phyloP scores from a whole-genome alignment of 2,113 vertebrate genomes.

The Hypanus sabinus region DNA sequence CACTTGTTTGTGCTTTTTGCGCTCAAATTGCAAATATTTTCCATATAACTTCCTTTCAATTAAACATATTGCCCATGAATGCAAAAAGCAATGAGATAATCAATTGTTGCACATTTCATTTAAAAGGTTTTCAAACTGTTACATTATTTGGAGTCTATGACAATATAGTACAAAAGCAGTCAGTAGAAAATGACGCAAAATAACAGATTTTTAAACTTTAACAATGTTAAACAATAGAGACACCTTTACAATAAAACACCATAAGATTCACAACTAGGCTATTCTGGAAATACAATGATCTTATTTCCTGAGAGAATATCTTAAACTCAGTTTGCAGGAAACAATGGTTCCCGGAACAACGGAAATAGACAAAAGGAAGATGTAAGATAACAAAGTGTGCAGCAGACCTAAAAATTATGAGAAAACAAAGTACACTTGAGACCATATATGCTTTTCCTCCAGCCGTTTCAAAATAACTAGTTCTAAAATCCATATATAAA shows the following conservation, averaged over 20 bases:
- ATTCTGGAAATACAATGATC: slow-evolving; percentile 28
- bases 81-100: neutral
- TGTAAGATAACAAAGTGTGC: slow-evolving; percentile 36
- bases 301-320: slow-evolving; percentile 27
- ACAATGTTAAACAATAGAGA: neutral
- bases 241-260: neutral
- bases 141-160: neutral
- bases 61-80: neutral
- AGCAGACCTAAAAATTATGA: slow-evolving; percentile 24
- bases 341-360: slow-evolving; percentile 29
- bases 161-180: neutral
- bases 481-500: neutral
- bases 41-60: neutral
- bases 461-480: neutral
- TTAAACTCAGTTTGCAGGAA: slow-evolving; percentile 30
- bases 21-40: neutral
- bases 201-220: neutral
- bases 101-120: neutral
- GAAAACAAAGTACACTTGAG: slow-evolving; percentile 28
- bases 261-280: neutral
- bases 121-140: neutral
- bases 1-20: neutral
- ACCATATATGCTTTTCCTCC: neutral
- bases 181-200: neutral
- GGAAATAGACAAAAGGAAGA: slow-evolving; percentile 28